These are phyloP conservation scores for Pocillopora grandis DNA, from an alignment of 92 coral and sea anemone species.

Conservation along the genomic window DNA sequence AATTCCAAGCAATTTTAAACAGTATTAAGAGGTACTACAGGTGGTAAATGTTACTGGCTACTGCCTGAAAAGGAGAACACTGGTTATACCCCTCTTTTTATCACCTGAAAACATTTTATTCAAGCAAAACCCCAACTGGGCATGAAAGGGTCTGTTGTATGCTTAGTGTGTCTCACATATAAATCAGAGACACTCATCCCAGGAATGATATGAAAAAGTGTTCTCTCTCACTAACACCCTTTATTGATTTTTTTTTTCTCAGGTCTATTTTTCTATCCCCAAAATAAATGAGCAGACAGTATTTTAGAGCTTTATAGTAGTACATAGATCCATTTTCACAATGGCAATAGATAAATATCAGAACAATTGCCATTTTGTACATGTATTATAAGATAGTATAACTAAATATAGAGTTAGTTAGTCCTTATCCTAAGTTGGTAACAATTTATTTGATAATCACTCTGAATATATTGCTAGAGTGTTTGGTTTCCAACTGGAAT, in stretches of 20 bases:
- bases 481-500: too few species aligned
- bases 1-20: too few species aligned
- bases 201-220: not conserved
- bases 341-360: constrained; percentile 23
- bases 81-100: too few species aligned
- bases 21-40: too few species aligned
- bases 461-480: too few species aligned
- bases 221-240: not conserved
- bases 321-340: constrained; percentile 17
- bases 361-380: constrained; percentile 1
- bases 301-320: constrained; percentile 32
- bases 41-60: too few species aligned
- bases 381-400: not conserved
- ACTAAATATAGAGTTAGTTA: not conserved
- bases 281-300: constrained; percentile 1
- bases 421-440: not conserved
- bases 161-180: too few species aligned
- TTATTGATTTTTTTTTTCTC: constrained; percentile 24
- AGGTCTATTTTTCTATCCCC: constrained; percentile 81
- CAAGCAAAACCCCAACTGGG: too few species aligned
- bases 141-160: too few species aligned
- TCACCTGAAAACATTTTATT: too few species aligned
- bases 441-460: not conserved
- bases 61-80: too few species aligned
- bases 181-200: too few species aligned